Percentiles rank a stretch among this genome's conserved stretches.
Evolutionary conservation across 2,888 invertebrate species (phyloP).

Genomic region (Pammene fasciana): DNA sequence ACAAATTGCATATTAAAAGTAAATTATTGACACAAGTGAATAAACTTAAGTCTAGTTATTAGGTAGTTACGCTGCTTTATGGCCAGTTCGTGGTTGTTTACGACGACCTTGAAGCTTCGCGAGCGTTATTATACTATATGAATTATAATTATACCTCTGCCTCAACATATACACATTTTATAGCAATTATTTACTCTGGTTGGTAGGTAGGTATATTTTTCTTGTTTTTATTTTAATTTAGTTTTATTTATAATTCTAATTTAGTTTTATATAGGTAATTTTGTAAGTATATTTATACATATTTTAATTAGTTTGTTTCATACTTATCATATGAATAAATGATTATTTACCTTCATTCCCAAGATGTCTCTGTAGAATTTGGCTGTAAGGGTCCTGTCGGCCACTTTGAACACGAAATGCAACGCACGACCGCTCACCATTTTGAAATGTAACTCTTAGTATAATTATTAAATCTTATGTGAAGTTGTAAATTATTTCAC

Average conservation of each 20-base stretch:
- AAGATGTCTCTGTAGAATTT: conserved; percentile 95
- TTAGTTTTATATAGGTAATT: no score
- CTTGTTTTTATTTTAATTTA: no score
- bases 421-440: conserved; percentile 90
- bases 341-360: conserved; percentile 94
- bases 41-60: conserved; percentile 10
- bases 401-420: conserved; percentile 98
- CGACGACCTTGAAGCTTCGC: conserved; percentile 1
- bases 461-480: background rate
- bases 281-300: no score
- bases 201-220: no score
- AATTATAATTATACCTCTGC: background rate
- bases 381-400: conserved; percentile 92
- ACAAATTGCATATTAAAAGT: conserved; percentile 5
- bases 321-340: no score
- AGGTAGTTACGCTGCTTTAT: conserved; percentile 13
- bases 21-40: background rate
- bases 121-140: background rate
- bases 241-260: no score
- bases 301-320: no score
- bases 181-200: no score
- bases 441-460: conserved; percentile 45
- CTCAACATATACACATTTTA: no score
- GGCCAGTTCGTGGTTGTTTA: conserved; percentile 28
- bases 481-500: background rate